Percentiles rank a stretch among this genome's conserved stretches.
These are phyloP conservation scores for Oxyruncus cristatus DNA, from an alignment of 2,113 vertebrate genomes.

Conservation along the genomic window DNA sequence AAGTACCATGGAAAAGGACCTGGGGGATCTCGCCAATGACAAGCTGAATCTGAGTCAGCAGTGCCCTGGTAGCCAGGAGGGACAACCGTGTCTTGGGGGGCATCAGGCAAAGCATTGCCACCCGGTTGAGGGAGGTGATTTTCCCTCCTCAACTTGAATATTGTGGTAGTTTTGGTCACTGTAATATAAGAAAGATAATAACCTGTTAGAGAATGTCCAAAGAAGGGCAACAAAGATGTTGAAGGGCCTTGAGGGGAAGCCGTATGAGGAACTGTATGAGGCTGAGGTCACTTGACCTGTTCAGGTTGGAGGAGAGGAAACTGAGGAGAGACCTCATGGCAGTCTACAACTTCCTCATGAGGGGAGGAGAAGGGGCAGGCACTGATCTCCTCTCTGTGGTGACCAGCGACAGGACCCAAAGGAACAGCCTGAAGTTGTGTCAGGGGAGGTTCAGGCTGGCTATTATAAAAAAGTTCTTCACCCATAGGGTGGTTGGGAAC, in stretches of 20 bases:
- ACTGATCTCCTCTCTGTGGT: background rate
- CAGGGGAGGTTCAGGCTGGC: background rate
- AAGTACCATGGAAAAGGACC: background rate
- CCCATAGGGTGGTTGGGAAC: background rate
- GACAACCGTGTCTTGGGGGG: background rate
- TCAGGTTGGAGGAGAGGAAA: background rate
- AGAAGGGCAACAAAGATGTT: background rate
- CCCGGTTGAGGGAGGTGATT: background rate
- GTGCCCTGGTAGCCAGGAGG: background rate
- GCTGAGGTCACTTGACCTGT: background rate
- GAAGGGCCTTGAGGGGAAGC: background rate
- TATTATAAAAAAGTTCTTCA: background rate
- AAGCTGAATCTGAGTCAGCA: background rate
- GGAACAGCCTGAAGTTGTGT: background rate
- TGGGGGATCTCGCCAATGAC: background rate
- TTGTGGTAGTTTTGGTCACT: background rate
- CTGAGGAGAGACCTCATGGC: background rate
- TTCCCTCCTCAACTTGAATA: background rate
- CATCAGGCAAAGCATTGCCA: background rate
- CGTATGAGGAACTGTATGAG: background rate
- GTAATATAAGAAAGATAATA: background rate
- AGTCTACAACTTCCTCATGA: background rate
- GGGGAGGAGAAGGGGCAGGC: background rate
- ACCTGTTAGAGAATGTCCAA: background rate
- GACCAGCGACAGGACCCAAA: background rate